Evolutionary conservation across 2,113 vertebrate genomes (phyloP), one percentile per base, ranked within the genome.

Genomic region (Panthera uncia): DNA sequence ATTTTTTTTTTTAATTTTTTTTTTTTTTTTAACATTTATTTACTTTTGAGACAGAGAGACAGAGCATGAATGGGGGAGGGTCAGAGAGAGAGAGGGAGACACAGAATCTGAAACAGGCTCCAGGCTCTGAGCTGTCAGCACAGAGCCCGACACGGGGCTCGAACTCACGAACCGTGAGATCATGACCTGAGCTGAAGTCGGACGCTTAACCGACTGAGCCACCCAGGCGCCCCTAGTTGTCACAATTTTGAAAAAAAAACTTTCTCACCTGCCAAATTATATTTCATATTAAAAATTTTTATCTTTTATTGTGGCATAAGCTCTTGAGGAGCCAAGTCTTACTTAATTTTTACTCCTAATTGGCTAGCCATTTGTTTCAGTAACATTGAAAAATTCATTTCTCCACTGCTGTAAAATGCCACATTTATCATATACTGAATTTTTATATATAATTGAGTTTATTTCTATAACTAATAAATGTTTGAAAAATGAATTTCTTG

Each of bases 401-500:
- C 18, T 69, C 55, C 52, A 73, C 3, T 33, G 2, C 38, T 92
- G 23, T 76, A 50, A 93, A 96, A 52, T 91, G 29, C 14, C 33
- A 82, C 63, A 14, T 86, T 94, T 95, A 79, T 96, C 19, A 21
- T 94, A 50, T 76, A 23, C 41, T 73, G 18, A 81, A 41, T 85
- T 94, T 19, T 95, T 74, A 27, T 18, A 63, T 92, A 15, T 63
- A 80, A 15, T 85, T 95, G 55, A 82, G 4, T 41, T 27, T 97
- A 9, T 94, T 96, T 91, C 45, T 79, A n/a, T 45, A 85, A 71
- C 33, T 61, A 84, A 81, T 85, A 61, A 57, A 57, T 89, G 41
- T 71, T 91, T 85, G 27, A 92, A 92, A 45, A 94, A 31, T 96
- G 74, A 81, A 76, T 76, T 95, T 95, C 19, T 87, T n/a, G n/a